Conservation (phyloP, 2,888 invertebrate genomes). For the Megalurothrips usitatus region DNA sequence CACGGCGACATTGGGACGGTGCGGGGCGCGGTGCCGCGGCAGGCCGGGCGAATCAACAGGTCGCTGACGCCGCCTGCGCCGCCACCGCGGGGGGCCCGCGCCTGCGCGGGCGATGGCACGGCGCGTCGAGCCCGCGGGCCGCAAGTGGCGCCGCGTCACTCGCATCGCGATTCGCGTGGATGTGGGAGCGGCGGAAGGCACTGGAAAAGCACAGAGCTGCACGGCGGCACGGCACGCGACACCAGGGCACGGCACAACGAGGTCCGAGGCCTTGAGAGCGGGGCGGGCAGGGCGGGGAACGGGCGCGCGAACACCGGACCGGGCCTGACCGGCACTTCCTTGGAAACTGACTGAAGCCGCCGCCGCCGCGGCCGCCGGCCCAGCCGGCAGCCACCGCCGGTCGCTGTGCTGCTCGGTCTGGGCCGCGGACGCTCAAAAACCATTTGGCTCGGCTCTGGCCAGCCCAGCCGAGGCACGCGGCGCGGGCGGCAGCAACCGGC, state of each 20-base stretch:
- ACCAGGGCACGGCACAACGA: neutral
- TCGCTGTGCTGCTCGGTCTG: neutral
- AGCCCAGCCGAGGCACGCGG: neutral
- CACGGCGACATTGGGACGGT: neutral
- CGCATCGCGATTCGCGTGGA: neutral
- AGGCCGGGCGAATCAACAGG: too few relatives aligned
- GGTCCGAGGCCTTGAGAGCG: neutral
- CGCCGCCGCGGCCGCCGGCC: neutral
- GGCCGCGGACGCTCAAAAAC: neutral
- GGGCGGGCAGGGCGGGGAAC: neutral
- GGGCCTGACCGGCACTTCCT: neutral
- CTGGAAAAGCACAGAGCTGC: neutral
- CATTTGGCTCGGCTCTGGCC: neutral
- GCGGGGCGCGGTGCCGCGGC: neutral
- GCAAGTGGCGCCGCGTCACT: neutral
- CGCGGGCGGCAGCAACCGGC: neutral
- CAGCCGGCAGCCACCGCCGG: neutral
- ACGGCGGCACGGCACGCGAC: neutral
- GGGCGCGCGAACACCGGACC: neutral
- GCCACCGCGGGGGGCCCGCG: neutral
- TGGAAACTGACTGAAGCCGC: conserved; percentile 10
- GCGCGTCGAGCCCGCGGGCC: neutral
- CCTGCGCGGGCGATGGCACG: neutral
- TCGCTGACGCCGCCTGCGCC: neutral
- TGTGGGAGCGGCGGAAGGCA: too few relatives aligned